Evolutionary conservation across 2,888 invertebrate genomes (phyloP).

Genomic region (Zygothrica quintamaculata): DNA sequence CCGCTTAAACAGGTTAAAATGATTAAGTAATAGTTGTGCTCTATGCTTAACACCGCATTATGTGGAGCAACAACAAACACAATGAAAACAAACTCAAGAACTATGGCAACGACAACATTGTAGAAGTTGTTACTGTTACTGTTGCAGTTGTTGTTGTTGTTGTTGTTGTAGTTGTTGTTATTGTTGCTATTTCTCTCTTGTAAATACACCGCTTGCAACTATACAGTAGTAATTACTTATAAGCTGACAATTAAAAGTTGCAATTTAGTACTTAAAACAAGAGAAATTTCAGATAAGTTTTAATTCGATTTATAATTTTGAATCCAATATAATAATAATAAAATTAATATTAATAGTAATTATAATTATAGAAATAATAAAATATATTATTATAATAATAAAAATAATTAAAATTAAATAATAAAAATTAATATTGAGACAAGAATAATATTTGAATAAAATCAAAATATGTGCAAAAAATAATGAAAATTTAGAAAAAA

Average conservation of each 20-base stretch:
- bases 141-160: constrained; percentile 2
- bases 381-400: too few species aligned
- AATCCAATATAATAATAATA: too few species aligned
- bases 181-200: constrained; percentile 1
- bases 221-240: constrained; percentile 32
- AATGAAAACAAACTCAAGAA: constrained; percentile 21
- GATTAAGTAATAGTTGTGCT: constrained; percentile 75
- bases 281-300: too few species aligned
- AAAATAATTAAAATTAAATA: too few species aligned
- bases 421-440: too few species aligned
- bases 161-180: constrained; percentile 1
- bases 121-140: neutral
- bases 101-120: constrained; percentile 19
- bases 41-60: constrained; percentile 66
- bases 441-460: too few species aligned
- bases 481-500: constrained; percentile 1
- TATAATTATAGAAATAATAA: too few species aligned
- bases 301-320: too few species aligned
- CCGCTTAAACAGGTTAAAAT: constrained; percentile 76
- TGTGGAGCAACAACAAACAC: constrained; percentile 51
- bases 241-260: neutral
- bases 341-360: too few species aligned
- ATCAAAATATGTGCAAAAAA: too few species aligned
- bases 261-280: too few species aligned
- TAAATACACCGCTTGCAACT: neutral